Base-by-base conservation (phyloP, 2,113 vertebrate species). In the Zosterops hypoxanthus region DNA sequence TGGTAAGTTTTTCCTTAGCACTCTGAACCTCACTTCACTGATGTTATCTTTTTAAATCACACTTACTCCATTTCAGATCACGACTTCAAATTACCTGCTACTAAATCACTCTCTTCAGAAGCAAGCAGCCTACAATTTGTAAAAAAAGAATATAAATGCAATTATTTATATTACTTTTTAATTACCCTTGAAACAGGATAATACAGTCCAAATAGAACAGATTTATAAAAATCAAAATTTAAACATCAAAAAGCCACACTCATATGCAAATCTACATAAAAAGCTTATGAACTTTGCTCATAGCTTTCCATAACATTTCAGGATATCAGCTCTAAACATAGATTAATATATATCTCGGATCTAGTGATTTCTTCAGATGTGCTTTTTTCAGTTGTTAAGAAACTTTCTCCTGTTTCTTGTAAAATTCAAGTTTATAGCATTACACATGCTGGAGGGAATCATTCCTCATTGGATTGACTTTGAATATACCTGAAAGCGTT, bases 401-500 rank as follows among this genome's bases (percentile, higher is more conserved):
- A 93, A 80, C 79, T 94, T 96, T 71, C 75, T 97, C 50, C 76
- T 82, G n/a, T 66, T 96, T 94, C 94, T 93, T 84, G 41, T 77
- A 97, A 97, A 96, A 86, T 46, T 84, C 59, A 97, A 81, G 53
- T 83, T 95, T 94, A 96, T 92, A 94, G 86, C 59, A n/a, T 92
- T 85, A 4, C 63, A 94, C 88, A 83, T 91, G 39, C 77, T 92
- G 57, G 68, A 91, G 24, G 82, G 92, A 96, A 83, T 88, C 92
- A 85, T 91, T 95, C 73, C 61, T 97, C 70, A 96, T 70, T 70
- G 82, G 79, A 77, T 77, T 98, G 97, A 98, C 92, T 98, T 94
- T 96, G 81, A 95, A 88, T 83, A 97, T 97, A 98, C 97, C 97
- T 98, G 96, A 98, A 98, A 98, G 97, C 92, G 8, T 95, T 97